Evolutionary conservation across 2,113 vertebrate species (phyloP).

Genomic region (Tachuris rubrigastra): DNA sequence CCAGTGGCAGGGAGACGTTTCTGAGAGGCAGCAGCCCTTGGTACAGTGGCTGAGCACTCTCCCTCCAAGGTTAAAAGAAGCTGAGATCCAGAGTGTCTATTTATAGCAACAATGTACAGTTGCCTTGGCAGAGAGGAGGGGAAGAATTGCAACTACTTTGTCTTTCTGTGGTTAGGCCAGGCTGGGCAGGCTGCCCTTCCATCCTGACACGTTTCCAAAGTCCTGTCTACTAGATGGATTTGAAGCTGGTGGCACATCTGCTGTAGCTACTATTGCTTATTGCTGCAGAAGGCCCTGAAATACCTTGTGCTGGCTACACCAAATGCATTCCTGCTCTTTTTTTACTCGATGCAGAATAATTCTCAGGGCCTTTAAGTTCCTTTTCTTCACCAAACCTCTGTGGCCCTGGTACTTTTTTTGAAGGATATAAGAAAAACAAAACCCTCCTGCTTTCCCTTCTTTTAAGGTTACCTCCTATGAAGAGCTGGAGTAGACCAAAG

Average conservation of each 20-base stretch:
- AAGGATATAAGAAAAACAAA: background rate
- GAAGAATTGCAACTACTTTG: slow-evolving; percentile 24
- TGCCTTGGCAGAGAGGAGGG: slow-evolving; percentile 29
- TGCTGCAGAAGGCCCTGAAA: background rate
- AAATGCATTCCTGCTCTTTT: background rate
- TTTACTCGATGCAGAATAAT: background rate
- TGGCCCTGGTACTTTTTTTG: background rate
- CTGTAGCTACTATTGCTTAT: background rate
- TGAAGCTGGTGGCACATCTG: background rate
- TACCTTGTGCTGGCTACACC: background rate
- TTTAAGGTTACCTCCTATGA: background rate
- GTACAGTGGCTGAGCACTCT: background rate
- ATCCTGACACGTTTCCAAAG: background rate
- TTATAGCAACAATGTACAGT: slow-evolving; percentile 58
- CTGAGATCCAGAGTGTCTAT: background rate
- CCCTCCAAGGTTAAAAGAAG: slow-evolving; percentile 38
- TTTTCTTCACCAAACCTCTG: background rate
- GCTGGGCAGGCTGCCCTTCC: background rate
- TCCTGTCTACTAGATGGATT: background rate
- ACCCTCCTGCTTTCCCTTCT: background rate
- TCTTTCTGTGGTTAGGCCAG: background rate
- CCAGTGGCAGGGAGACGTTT: background rate
- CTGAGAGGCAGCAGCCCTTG: background rate
- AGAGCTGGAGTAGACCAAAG: background rate
- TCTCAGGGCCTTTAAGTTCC: background rate